Evolutionary conservation across 2,113 vertebrate species (phyloP).

Genomic region (Malurus melanocephalus): DNA sequence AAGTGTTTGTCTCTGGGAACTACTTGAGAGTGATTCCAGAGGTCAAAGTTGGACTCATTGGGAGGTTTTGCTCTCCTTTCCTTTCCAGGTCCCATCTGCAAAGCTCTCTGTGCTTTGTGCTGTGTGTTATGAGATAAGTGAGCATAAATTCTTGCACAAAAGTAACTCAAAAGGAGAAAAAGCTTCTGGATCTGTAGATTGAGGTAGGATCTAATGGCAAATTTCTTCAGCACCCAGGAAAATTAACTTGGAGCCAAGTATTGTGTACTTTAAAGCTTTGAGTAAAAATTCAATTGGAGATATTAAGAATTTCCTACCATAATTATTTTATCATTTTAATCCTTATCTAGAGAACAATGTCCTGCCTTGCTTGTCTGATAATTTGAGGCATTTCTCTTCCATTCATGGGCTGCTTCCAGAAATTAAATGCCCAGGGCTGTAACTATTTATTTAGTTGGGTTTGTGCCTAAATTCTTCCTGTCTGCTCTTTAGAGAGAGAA

Average conservation of each 20-base stretch:
- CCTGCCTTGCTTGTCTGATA: neutral
- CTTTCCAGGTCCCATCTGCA: neutral
- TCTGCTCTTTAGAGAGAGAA: slow-evolving; percentile 22
- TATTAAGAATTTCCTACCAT: neutral
- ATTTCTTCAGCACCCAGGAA: neutral
- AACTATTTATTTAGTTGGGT: neutral
- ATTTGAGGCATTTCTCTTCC: neutral
- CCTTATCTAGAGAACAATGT: neutral
- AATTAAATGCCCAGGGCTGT: neutral
- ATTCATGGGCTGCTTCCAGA: neutral
- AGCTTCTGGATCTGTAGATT: neutral
- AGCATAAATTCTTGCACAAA: neutral
- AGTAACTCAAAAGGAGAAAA: neutral
- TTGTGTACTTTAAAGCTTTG: neutral
- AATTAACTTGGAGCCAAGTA: neutral
- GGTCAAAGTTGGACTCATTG: neutral
- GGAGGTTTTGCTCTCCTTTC: neutral
- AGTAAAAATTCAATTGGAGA: neutral
- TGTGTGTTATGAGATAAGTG: neutral
- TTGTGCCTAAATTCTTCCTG: neutral
- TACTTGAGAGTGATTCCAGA: neutral
- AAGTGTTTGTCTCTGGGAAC: neutral
- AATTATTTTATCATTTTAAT: neutral
- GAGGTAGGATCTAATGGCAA: neutral
- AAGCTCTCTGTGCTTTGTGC: neutral